A percentile compares a stretch with the other conserved stretches of the same genome.
Evolutionary conservation across 2,113 vertebrate species (phyloP).

Genomic region (Steatornis caripensis): DNA sequence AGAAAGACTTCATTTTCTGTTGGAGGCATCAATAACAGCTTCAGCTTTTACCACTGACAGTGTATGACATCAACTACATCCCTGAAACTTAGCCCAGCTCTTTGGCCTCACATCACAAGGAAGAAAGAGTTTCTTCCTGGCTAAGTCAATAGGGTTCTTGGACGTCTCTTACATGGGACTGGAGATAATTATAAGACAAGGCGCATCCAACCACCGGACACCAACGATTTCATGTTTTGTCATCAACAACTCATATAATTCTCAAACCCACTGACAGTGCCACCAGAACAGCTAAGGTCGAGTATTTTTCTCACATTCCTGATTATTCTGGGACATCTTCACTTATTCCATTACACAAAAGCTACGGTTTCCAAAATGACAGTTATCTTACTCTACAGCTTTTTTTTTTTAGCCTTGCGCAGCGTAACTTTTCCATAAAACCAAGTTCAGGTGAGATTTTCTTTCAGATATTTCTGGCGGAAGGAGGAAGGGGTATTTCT

Average conservation of each 20-base stretch:
- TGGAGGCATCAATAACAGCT: background rate
- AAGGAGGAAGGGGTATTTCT: background rate
- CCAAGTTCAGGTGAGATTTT: rapidly evolving
- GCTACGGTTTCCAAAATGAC: background rate
- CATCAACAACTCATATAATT: background rate
- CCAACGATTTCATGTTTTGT: background rate
- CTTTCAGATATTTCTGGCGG: background rate
- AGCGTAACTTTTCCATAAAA: background rate
- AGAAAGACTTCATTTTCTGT: background rate
- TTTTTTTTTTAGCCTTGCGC: background rate
- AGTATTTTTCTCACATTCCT: background rate
- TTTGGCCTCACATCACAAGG: background rate
- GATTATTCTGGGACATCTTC: background rate
- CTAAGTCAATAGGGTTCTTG: background rate
- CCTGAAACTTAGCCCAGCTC: background rate
- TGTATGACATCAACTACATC: background rate
- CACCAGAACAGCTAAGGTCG: background rate
- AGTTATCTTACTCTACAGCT: background rate
- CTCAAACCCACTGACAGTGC: background rate
- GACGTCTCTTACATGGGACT: background rate
- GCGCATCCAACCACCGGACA: background rate
- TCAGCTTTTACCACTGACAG: background rate
- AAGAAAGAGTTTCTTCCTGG: background rate
- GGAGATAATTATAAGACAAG: background rate
- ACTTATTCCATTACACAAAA: background rate